Conservation (phyloP, 2,888 invertebrate species). For the Synergus gifuensis region DNA sequence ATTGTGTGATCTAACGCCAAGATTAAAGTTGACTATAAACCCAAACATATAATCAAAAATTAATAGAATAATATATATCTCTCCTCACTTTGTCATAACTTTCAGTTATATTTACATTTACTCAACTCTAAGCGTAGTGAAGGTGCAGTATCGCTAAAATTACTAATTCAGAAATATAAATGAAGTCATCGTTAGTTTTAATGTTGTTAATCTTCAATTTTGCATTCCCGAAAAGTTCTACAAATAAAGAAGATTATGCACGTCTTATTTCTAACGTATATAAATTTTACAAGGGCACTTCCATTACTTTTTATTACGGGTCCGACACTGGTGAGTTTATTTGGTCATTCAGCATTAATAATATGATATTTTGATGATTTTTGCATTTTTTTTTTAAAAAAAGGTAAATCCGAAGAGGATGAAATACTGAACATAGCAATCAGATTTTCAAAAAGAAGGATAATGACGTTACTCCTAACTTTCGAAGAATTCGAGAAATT, state of each 20-base stretch:
- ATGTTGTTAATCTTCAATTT: neutral
- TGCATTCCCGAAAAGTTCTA: neutral
- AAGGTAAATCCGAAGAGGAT: neutral
- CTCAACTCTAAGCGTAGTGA: neutral
- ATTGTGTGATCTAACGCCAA: neutral
- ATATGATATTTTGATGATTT: neutral
- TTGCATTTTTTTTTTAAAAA: neutral
- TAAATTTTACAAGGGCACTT: neutral
- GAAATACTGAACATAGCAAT: slow-evolving; percentile 7
- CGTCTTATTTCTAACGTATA: neutral
- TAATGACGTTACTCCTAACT: neutral
- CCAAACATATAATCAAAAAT: neutral
- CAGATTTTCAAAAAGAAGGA: neutral
- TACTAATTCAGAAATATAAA: neutral
- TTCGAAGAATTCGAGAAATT: neutral
- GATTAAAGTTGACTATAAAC: neutral
- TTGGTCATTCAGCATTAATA: neutral
- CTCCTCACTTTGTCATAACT: neutral
- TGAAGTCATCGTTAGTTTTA: neutral
- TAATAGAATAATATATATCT: neutral
- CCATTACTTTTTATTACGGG: neutral
- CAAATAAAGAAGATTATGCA: slow-evolving; percentile 1
- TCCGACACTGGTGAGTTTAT: neutral
- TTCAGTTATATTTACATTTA: neutral
- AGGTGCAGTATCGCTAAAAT: neutral